phyloP scores from a whole-genome alignment of 2,797 vertebrate species.

The Myotis vivesi region DNA sequence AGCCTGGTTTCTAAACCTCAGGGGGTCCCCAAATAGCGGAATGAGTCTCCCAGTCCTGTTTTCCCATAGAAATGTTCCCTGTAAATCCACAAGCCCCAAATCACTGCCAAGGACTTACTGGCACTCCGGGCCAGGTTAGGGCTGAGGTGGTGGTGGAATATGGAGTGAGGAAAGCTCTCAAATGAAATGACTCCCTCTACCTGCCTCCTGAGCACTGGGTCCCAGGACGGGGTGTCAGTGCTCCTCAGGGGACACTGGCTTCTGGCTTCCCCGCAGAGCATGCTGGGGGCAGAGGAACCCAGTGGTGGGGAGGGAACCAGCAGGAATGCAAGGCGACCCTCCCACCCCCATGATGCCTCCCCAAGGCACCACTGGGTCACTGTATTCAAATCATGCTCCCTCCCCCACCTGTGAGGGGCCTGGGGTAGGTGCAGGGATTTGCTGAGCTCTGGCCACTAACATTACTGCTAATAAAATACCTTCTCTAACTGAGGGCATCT shows the following conservation, averaged over 20 bases:
- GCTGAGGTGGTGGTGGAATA: background rate
- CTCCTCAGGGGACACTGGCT: accelerated
- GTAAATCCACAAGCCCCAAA: background rate
- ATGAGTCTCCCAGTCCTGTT: background rate
- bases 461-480: background rate
- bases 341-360: background rate
- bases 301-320: background rate
- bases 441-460: background rate
- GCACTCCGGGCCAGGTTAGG: background rate
- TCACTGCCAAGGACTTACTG: background rate
- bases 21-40: background rate
- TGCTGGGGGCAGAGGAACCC: background rate
- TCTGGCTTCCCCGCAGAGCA: background rate
- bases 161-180: background rate
- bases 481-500: background rate
- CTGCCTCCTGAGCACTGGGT: background rate
- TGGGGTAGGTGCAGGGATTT: background rate
- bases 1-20: background rate
- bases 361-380: background rate
- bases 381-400: background rate
- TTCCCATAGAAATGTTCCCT: background rate
- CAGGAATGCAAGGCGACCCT: background rate
- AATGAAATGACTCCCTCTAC: background rate
- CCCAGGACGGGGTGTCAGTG: background rate
- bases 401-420: background rate